Evolutionary conservation across 2,797 vertebrate species (phyloP).

Genomic region (Lerista edwardsae): DNA sequence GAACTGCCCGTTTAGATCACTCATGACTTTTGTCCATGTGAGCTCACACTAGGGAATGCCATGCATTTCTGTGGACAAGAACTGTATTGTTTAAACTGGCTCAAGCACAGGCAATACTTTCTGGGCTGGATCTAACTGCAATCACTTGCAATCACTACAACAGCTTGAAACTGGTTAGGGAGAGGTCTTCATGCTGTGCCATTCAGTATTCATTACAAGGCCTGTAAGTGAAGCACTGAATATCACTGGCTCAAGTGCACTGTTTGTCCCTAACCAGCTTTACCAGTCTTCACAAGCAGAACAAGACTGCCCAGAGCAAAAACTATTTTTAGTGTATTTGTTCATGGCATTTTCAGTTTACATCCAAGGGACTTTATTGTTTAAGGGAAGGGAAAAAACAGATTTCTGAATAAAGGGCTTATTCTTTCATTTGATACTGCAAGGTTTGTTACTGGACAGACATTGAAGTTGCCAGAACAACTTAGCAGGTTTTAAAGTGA

Average conservation of each 20-base stretch:
- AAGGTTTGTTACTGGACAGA: neutral
- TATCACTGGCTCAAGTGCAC: rapidly evolving
- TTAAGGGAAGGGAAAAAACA: neutral
- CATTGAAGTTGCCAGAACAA: neutral
- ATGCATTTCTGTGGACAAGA: neutral
- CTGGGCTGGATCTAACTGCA: neutral
- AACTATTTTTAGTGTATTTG: neutral
- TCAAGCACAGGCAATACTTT: neutral
- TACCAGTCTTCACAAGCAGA: neutral
- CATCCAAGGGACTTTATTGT: rapidly evolving
- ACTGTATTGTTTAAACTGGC: neutral
- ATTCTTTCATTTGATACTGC: neutral
- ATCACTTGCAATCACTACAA: neutral
- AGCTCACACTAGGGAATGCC: neutral
- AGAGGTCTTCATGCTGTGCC: neutral
- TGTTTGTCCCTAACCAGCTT: neutral
- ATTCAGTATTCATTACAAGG: neutral
- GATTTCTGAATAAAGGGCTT: neutral
- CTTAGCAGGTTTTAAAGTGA: slow-evolving; percentile 24
- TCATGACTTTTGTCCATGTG: neutral
- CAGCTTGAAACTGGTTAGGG: neutral
- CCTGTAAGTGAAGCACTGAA: neutral
- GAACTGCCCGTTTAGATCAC: neutral
- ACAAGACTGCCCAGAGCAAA: rapidly evolving
- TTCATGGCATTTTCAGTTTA: slow-evolving; percentile 18